Conservation (phyloP, 2,113 vertebrate species). For the Lagopus leucura region DNA sequence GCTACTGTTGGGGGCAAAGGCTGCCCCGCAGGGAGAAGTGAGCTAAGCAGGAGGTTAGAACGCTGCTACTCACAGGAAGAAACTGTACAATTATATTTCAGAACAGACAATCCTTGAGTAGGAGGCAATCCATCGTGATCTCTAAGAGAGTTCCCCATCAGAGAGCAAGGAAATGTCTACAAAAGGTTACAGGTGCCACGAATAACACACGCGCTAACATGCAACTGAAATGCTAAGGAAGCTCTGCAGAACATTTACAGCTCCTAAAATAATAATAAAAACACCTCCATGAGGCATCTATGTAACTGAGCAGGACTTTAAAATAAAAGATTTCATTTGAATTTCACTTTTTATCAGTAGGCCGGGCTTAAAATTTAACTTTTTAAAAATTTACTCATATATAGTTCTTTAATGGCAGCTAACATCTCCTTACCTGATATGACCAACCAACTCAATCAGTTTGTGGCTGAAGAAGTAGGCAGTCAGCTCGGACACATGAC, state of each 20-base stretch:
- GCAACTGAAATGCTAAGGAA: background rate
- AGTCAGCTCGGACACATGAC: constrained; percentile 92
- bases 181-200: background rate
- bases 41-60: background rate
- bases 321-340: background rate
- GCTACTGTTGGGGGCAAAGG: background rate
- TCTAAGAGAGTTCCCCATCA: background rate
- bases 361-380: background rate
- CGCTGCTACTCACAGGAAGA: background rate
- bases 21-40: background rate
- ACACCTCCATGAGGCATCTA: background rate
- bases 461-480: constrained; percentile 99
- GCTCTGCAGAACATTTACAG: background rate
- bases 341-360: background rate
- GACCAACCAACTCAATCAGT: constrained; percentile 95
- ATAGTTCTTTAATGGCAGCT: background rate
- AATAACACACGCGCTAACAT: background rate
- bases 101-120: background rate
- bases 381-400: background rate
- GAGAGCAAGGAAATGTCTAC: background rate
- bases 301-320: background rate
- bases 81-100: background rate
- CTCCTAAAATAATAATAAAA: background rate
- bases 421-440: constrained; percentile 87
- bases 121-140: background rate